Conservation (phyloP, 2,888 invertebrate species). For the Lepidochrysops patricia region DNA sequence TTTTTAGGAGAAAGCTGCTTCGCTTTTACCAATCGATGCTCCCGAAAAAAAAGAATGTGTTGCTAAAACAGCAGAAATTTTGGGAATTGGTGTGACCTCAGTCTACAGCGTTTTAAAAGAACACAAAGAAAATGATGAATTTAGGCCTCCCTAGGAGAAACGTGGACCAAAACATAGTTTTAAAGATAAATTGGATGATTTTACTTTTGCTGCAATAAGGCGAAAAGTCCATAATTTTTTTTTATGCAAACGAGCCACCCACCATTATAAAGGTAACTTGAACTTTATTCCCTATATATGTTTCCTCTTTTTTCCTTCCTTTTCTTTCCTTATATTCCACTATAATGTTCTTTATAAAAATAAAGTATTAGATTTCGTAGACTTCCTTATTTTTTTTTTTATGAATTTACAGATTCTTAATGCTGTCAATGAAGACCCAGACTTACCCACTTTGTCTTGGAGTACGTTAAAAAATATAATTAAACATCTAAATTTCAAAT, state of each 20-base stretch:
- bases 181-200: slow-evolving; percentile 29
- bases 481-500: slow-evolving; percentile 20
- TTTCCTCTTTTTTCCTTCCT: too few species aligned
- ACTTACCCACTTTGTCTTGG: slow-evolving; percentile 23
- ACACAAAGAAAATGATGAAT: slow-evolving; percentile 27
- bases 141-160: slow-evolving; percentile 24
- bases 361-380: slow-evolving; percentile 22
- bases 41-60: slow-evolving; percentile 20
- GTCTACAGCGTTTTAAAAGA: slow-evolving; percentile 24
- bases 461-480: slow-evolving; percentile 22
- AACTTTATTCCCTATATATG: too few species aligned
- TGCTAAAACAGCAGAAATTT: slow-evolving; percentile 24
- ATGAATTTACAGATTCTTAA: slow-evolving; percentile 26
- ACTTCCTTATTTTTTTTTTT: slow-evolving; percentile 24
- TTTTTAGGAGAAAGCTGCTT: slow-evolving; percentile 26
- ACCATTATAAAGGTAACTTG: slow-evolving; percentile 25
- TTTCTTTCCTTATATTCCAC: slow-evolving; percentile 22
- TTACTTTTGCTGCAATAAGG: too few species aligned
- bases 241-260: slow-evolving; percentile 27
- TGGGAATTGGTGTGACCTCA: slow-evolving; percentile 25
- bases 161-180: slow-evolving; percentile 27
- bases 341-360: slow-evolving; percentile 21
- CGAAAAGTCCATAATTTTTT: slow-evolving; percentile 27
- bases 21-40: slow-evolving; percentile 21
- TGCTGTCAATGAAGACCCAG: slow-evolving; percentile 25